Evolutionary conservation across 2,797 vertebrate genomes (phyloP).

Genomic region (Jordanella pulchra): DNA sequence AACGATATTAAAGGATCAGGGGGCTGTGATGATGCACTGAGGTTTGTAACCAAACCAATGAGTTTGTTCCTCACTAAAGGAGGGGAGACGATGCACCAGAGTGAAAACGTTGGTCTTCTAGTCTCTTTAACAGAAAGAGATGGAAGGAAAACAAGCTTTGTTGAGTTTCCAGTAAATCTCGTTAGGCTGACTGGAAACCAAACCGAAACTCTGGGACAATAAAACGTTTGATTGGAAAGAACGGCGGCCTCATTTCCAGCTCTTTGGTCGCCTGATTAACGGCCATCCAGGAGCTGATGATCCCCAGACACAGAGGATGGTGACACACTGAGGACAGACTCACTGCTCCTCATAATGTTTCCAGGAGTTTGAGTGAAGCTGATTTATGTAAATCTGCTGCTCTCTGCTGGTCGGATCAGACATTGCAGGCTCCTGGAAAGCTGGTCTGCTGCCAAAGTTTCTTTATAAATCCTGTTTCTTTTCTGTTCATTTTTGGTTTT

Average conservation of each 20-base stretch:
- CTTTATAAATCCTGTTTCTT: too few species aligned
- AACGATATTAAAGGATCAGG: too few species aligned
- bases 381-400: slow-evolving; percentile 33
- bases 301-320: background rate
- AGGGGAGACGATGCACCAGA: too few species aligned
- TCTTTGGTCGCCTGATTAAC: slow-evolving; percentile 46
- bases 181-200: background rate
- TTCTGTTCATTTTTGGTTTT: too few species aligned
- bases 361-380: background rate
- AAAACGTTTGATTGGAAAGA: slow-evolving; percentile 25
- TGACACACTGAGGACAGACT: background rate
- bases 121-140: too few species aligned
- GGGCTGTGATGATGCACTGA: too few species aligned
- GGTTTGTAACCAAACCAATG: too few species aligned
- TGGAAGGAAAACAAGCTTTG: too few species aligned
- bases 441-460: too few species aligned
- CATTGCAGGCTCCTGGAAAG: slow-evolving; percentile 17
- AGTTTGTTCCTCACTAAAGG: too few species aligned
- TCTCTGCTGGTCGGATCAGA: slow-evolving; percentile 64
- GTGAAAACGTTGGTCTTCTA: too few species aligned
- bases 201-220: slow-evolving; percentile 19
- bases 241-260: slow-evolving; percentile 33
- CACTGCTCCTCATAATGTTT: background rate
- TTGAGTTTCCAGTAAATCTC: background rate
- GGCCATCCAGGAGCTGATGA: slow-evolving; percentile 20